Percentiles rank a stretch among this genome's conserved stretches.
Evolutionary conservation across 2,797 vertebrate genomes (phyloP).

Genomic region (Ptychobarbus kaznakovi): DNA sequence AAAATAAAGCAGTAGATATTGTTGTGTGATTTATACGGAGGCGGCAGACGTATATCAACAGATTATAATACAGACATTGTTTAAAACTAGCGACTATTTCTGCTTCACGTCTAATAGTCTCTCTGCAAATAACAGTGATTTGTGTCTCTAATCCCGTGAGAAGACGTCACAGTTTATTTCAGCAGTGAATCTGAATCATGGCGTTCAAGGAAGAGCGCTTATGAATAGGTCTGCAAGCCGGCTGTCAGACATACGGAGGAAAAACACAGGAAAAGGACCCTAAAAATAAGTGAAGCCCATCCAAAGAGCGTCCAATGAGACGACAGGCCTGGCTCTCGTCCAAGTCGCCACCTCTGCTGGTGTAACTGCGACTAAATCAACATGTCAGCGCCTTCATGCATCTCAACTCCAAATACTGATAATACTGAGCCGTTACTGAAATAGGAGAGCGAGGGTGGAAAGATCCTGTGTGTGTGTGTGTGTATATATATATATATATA

Average conservation of each 20-base stretch:
- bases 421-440: conserved; percentile 70
- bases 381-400: conserved; percentile 78
- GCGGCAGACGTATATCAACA: background rate
- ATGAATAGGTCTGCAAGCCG: conserved; percentile 76
- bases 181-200: conserved; percentile 8
- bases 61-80: background rate
- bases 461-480: background rate
- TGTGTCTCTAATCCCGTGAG: background rate
- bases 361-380: conserved; percentile 83
- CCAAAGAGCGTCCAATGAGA: conserved; percentile 74
- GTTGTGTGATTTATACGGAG: background rate
- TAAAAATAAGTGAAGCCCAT: conserved; percentile 76
- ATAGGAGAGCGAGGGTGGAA: conserved; percentile 55
- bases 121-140: background rate
- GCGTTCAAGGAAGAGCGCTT: conserved; percentile 35
- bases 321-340: conserved; percentile 79
- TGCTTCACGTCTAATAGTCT: background rate
- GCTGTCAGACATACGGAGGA: conserved; percentile 68
- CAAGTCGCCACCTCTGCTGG: conserved; percentile 84
- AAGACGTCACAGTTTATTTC: background rate
- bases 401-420: conserved; percentile 75
- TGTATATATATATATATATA: background rate
- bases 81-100: background rate
- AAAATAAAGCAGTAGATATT: too few relatives aligned
- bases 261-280: conserved; percentile 64